Evolutionary conservation across 2,113 vertebrate genomes (phyloP), one percentile per base, ranked within the genome.

Genomic region (Labeo catla): DNA sequence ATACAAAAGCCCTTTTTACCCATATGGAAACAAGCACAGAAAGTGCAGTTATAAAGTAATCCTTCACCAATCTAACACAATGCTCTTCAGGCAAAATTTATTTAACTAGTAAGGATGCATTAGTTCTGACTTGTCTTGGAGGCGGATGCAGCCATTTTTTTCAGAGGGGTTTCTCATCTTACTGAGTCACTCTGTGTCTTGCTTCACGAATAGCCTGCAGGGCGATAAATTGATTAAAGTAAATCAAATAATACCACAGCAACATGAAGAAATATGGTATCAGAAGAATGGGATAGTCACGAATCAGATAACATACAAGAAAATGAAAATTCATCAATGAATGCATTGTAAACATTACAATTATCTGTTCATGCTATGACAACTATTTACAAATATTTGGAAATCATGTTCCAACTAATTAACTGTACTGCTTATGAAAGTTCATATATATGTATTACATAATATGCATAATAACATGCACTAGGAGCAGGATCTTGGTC

Each of bases 171-270:
- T 16, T 52, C 16, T 86, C 13, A 36, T 76, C 15, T 93, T 82
- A 91, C 36, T 87, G 68, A 10, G 47, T 15, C 4, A 86, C 43
- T 50, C 70, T 85, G 52, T 87, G 88, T 54, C 91, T 92, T 81
- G 90, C 90, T 36, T 91, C 91, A 59, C 83, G 84, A 43, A 94
- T 91, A 81, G 90, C 92, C 94, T 95, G 87, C 54, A 4, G 34
- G 73, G 34, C 1, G 21, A 76, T 10, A 76, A 45, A 76, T 59
- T 23, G 80, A 47, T 59, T 79, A 3, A 34, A 85, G 13, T 7
- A 23, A 63, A 81, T 43, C 8, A 76, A 57, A 84, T 15, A 16
- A 61, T 0, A 59, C 19, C n/a, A 84, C 7, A 19, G 57, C 5
- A 19, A 73, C 34, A 21, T 72, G 4, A 68, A 49, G 16, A 74